These are phyloP conservation scores for Syngnathus acus DNA, from an alignment of 2,797 vertebrate species.

Conservation along the genomic window DNA sequence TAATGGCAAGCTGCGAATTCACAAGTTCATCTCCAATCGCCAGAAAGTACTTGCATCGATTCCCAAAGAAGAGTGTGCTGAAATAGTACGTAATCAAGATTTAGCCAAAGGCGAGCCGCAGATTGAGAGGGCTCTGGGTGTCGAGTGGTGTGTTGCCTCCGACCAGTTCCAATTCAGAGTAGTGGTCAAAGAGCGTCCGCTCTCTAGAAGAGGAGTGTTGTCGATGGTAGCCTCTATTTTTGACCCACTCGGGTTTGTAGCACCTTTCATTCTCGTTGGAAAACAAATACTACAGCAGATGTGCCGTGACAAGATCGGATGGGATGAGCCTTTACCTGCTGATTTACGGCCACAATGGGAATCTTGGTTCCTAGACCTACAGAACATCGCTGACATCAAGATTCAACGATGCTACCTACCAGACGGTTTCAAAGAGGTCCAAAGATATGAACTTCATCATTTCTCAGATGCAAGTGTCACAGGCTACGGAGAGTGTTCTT, in stretches of 20 bases:
- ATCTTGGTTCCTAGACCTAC: background rate
- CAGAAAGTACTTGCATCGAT: constrained; percentile 1
- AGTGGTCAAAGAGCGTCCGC: accelerated
- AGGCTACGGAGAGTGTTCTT: constrained; percentile 8
- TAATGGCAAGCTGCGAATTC: background rate
- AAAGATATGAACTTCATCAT: constrained; percentile 3
- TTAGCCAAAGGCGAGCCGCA: background rate
- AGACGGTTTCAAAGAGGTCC: background rate
- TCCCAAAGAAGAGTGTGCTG: constrained; percentile 2
- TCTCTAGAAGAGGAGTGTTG: constrained; percentile 2
- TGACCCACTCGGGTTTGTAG: background rate
- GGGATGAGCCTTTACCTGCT: constrained; percentile 4
- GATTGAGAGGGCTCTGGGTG: constrained; percentile 6
- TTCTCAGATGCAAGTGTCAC: constrained; percentile 12
- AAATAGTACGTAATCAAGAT: background rate
- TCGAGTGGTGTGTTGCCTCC: constrained; percentile 11
- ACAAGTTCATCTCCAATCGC: constrained; percentile 12
- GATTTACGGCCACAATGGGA: background rate
- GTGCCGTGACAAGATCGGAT: background rate
- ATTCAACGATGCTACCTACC: background rate
- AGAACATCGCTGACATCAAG: background rate
- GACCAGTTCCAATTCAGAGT: constrained; percentile 13
- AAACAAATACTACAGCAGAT: constrained; percentile 10
- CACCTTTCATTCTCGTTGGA: background rate
- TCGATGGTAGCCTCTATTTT: background rate